These are phyloP conservation scores for Pristionchus fissidentatus DNA, from an alignment of 2,888 invertebrate species.

Conservation along the genomic window DNA sequence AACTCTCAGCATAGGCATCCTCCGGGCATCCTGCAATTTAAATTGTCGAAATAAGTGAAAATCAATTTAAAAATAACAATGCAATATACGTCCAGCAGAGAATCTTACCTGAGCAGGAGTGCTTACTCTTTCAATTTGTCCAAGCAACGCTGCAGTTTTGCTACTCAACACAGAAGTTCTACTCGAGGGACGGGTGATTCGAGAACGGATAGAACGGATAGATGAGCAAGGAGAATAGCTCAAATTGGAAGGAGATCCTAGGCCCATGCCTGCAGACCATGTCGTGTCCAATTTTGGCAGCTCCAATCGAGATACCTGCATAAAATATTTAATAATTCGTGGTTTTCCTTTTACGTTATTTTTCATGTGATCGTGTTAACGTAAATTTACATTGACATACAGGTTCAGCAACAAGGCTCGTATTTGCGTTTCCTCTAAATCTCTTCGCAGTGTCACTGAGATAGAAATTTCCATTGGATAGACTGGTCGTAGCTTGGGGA, in stretches of 20 bases:
- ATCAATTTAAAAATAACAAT: not conserved
- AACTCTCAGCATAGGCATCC: slow-evolving; percentile 44
- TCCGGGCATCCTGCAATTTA: slow-evolving; percentile 24
- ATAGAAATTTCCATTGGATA: slow-evolving; percentile 5
- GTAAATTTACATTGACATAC: not conserved
- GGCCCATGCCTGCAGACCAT: slow-evolving; percentile 25
- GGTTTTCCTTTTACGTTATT: not conserved
- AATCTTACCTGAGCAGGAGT: slow-evolving; percentile 47
- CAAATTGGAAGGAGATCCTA: slow-evolving; percentile 6
- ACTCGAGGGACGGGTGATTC: slow-evolving; percentile 44
- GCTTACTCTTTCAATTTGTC: slow-evolving; percentile 44
- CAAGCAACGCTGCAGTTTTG: slow-evolving; percentile 45
- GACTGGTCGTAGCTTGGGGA: not conserved
- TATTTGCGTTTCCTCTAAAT: slow-evolving; percentile 21
- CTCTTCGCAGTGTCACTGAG: slow-evolving; percentile 28
- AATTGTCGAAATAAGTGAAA: not conserved
- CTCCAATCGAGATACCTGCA: slow-evolving; percentile 7
- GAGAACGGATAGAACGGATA: slow-evolving; percentile 41
- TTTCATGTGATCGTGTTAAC: not conserved
- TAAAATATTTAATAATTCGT: not conserved
- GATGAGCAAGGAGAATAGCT: slow-evolving; percentile 32
- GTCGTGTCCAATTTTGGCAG: slow-evolving; percentile 28
- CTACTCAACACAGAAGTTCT: slow-evolving; percentile 24
- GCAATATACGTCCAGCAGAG: not conserved
- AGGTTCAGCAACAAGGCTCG: slow-evolving; percentile 35